Conservation (phyloP, 2,888 invertebrate genomes). For the Myopa tessellatipennis region DNA sequence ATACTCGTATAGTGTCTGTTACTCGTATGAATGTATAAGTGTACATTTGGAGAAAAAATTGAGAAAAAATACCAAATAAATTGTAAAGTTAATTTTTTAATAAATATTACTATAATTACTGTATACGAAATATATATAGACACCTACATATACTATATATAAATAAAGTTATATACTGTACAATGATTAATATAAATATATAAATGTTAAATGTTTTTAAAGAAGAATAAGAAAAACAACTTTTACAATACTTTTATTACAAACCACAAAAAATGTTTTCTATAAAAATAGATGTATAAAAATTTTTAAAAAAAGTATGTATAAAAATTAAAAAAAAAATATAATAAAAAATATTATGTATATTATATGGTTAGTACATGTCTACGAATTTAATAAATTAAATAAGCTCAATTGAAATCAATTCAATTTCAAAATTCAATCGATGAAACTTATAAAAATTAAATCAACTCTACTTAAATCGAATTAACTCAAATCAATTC, state of each 20-base stretch:
- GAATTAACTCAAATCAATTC: not conserved
- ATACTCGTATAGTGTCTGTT: too few relatives aligned
- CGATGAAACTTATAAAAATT: too few relatives aligned
- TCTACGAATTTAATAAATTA: too few relatives aligned
- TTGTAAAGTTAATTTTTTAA: too few relatives aligned
- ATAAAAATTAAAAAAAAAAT: constrained; percentile 40
- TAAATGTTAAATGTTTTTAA: constrained; percentile 35
- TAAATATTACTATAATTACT: not conserved
- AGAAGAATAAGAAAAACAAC: not conserved
- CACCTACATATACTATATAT: not conserved
- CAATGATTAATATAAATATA: constrained; percentile 15
- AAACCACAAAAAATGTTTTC: not conserved
- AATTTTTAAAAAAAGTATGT: constrained; percentile 35
- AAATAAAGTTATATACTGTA: constrained; percentile 43
- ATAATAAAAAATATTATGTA: not conserved
- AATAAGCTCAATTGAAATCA: too few relatives aligned
- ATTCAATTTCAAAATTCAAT: too few relatives aligned
- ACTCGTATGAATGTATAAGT: too few relatives aligned
- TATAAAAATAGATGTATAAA: constrained; percentile 20
- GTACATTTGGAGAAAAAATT: too few relatives aligned
- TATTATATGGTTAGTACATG: not conserved
- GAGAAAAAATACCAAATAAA: too few relatives aligned
- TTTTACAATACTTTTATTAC: constrained; percentile 10
- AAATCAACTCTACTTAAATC: not conserved
- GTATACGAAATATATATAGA: not conserved